phyloP scores from a whole-genome alignment of 2,888 invertebrate species.

The Xylophagus ater region DNA sequence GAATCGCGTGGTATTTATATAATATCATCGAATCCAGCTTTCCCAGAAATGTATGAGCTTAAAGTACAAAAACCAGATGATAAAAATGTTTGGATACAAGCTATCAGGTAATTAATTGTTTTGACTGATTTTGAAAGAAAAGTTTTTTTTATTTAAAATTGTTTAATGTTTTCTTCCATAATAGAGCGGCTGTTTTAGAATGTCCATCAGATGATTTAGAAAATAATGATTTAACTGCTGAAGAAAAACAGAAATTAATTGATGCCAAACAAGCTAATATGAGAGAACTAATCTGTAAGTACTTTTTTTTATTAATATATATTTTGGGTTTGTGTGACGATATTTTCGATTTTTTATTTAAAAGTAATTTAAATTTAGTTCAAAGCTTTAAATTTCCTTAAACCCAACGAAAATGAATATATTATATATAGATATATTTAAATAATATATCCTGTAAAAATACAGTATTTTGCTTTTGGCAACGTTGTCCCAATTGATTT shows the following conservation, averaged over 20 bases:
- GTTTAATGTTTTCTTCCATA: slow-evolving; percentile 8
- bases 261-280: slow-evolving; percentile 71
- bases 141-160: not conserved
- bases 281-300: slow-evolving; percentile 66
- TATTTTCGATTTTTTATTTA: too few species aligned
- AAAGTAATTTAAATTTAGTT: too few species aligned
- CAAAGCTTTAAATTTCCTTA: too few species aligned
- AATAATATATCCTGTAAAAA: not conserved
- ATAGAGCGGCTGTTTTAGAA: slow-evolving; percentile 63
- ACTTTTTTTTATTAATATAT: too few species aligned
- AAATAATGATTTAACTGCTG: slow-evolving; percentile 58
- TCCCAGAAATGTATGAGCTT: slow-evolving; percentile 94
- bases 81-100: slow-evolving; percentile 80
- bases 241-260: slow-evolving; percentile 64
- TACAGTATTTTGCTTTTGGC: slow-evolving; percentile 3
- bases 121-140: not conserved
- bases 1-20: slow-evolving; percentile 83
- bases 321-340: too few species aligned
- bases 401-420: too few species aligned
- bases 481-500: slow-evolving; percentile 10
- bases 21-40: slow-evolving; percentile 80
- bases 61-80: slow-evolving; percentile 81
- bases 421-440: too few species aligned
- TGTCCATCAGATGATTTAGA: slow-evolving; percentile 75
- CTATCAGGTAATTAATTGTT: slow-evolving; percentile 50